These are phyloP conservation scores for Anarhynchus alexandrinus DNA, from an alignment of 2,113 vertebrate species.

Conservation along the genomic window DNA sequence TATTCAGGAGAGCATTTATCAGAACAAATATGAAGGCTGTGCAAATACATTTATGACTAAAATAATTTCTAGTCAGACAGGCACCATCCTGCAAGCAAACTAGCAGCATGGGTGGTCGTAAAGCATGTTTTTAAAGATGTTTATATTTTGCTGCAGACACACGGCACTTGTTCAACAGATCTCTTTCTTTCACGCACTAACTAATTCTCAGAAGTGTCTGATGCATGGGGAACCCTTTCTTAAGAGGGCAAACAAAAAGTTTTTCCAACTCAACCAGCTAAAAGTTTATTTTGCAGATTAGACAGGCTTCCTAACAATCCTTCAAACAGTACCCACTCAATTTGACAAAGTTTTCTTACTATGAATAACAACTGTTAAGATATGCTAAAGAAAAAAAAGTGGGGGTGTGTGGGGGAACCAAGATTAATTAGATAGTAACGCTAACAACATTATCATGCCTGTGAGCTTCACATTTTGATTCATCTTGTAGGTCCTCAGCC, in stretches of 20 bases:
- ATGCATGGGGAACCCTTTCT: background rate
- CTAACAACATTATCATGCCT: background rate
- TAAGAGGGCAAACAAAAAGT: background rate
- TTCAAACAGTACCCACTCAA: background rate
- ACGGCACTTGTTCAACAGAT: background rate
- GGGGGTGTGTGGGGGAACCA: rapidly evolving
- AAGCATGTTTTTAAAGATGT: background rate
- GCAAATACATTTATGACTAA: background rate
- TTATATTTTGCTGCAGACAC: background rate
- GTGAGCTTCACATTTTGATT: background rate
- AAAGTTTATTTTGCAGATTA: background rate
- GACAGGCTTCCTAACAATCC: background rate
- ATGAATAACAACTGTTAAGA: background rate
- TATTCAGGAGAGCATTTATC: background rate
- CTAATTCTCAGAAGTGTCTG: background rate
- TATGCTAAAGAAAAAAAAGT: background rate
- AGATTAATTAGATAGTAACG: background rate
- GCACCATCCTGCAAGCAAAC: background rate
- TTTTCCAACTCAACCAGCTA: background rate
- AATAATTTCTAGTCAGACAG: background rate
- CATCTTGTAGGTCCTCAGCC: background rate
- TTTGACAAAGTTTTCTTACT: background rate
- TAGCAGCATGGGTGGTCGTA: background rate
- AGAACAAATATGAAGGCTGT: background rate
- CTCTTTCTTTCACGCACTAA: background rate